These are phyloP conservation scores for Latheticus oryzae DNA, from an alignment of 2,888 invertebrate genomes.

Conservation along the genomic window DNA sequence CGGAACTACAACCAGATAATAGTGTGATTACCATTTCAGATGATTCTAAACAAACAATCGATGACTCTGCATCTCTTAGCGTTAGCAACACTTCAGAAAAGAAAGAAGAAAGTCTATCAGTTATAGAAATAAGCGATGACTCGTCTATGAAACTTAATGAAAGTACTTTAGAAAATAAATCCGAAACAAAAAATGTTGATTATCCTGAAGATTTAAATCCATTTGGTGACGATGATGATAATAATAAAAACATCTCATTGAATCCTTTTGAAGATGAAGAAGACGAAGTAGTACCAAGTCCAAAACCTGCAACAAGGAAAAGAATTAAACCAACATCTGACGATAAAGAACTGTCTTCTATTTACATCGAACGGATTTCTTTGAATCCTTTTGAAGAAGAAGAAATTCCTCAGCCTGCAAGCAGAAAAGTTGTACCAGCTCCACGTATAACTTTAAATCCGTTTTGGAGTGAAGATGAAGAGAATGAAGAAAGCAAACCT, in stretches of 20 bases:
- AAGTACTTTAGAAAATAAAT: too few relatives aligned
- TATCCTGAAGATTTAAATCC: constrained; percentile 87
- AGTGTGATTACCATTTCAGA: background rate
- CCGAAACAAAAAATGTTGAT: constrained; percentile 11
- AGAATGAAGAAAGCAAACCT: constrained; percentile 70
- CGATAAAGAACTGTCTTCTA: constrained; percentile 37
- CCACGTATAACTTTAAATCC: constrained; percentile 74
- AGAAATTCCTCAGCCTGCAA: constrained; percentile 38
- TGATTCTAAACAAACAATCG: constrained; percentile 26
- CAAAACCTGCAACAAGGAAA: constrained; percentile 32
- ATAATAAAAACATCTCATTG: constrained; percentile 42
- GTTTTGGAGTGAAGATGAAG: constrained; percentile 80
- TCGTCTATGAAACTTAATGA: constrained; percentile 1
- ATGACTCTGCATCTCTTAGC: constrained; percentile 21
- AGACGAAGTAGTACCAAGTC: constrained; percentile 46
- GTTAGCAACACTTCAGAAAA: too few relatives aligned
- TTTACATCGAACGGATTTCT: constrained; percentile 44
- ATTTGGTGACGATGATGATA: constrained; percentile 78
- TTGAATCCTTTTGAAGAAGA: constrained; percentile 54
- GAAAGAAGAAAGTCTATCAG: constrained; percentile 1
- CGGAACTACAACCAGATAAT: too few relatives aligned
- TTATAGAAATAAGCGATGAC: background rate
- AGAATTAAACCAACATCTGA: constrained; percentile 42
- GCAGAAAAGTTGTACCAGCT: constrained; percentile 47
- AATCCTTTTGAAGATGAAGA: constrained; percentile 64